Conservation (phyloP, 2,888 invertebrate genomes). For the Apeira syringaria region DNA sequence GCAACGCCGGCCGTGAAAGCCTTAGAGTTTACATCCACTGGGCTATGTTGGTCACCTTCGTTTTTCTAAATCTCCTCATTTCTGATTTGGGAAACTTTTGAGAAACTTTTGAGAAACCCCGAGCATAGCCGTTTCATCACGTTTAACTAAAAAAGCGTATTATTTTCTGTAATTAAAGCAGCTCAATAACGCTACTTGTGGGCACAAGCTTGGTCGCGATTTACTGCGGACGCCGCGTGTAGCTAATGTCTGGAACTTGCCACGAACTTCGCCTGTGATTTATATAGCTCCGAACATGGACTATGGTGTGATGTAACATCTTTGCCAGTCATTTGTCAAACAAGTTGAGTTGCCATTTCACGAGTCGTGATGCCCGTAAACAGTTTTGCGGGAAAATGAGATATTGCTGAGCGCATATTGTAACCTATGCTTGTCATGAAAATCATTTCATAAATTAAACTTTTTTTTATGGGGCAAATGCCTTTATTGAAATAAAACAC, state of each 20-base stretch:
- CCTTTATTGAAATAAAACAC: too few relatives aligned
- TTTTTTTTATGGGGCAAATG: too few relatives aligned
- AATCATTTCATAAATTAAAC: too few relatives aligned
- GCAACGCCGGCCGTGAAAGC: too few relatives aligned
- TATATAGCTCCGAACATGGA: conserved; percentile 28
- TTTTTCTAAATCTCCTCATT: too few relatives aligned
- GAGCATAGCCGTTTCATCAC: not conserved
- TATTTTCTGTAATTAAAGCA: conserved; percentile 33
- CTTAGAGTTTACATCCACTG: too few relatives aligned
- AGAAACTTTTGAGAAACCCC: too few relatives aligned
- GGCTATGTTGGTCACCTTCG: too few relatives aligned
- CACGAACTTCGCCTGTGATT: conserved; percentile 37
- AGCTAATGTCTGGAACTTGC: conserved; percentile 40
- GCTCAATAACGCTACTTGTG: conserved; percentile 39
- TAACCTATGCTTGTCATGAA: too few relatives aligned
- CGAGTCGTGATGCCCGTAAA: not conserved
- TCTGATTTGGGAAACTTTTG: too few relatives aligned
- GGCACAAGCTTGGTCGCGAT: conserved; percentile 47
- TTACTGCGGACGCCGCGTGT: conserved; percentile 50
- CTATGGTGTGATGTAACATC: conserved; percentile 14
- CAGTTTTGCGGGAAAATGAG: not conserved
- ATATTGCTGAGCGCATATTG: too few relatives aligned
- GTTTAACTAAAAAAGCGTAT: not conserved
- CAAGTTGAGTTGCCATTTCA: not conserved
- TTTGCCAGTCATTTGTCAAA: conserved; percentile 14